phyloP scores from a whole-genome alignment of 2,797 vertebrate species.

The Lophius americanus region DNA sequence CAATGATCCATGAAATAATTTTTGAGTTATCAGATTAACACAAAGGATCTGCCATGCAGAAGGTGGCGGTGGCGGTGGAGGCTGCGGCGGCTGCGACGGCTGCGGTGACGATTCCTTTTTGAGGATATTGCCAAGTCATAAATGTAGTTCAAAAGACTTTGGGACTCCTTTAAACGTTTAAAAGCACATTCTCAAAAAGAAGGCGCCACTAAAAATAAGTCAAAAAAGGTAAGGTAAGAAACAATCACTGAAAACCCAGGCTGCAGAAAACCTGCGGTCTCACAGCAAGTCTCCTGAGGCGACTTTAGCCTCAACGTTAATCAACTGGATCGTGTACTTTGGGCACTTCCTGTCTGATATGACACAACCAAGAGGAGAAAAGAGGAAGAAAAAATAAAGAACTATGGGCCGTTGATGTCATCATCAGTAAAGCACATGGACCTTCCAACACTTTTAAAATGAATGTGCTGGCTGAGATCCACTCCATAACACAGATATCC shows the following conservation, averaged over 20 bases:
- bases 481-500: background rate
- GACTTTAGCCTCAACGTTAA: constrained; percentile 25
- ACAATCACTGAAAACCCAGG: constrained; percentile 25
- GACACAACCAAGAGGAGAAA: constrained; percentile 24
- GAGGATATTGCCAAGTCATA: constrained; percentile 2
- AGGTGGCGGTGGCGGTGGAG: no score
- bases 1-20: no score
- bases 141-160: constrained; percentile 8
- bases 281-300: constrained; percentile 44
- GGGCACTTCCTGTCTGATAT: constrained; percentile 66
- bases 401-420: background rate
- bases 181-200: no score
- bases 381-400: constrained; percentile 27
- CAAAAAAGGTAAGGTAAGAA: background rate
- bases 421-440: background rate
- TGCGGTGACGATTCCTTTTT: no score
- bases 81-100: no score
- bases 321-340: constrained; percentile 55
- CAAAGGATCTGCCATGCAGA: no score
- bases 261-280: constrained; percentile 35
- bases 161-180: background rate
- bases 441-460: background rate
- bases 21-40: no score
- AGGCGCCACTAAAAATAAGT: no score
- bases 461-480: background rate